Base-by-base conservation (phyloP, 2,888 invertebrate species). In the Gisinianus flammeolus region DNA sequence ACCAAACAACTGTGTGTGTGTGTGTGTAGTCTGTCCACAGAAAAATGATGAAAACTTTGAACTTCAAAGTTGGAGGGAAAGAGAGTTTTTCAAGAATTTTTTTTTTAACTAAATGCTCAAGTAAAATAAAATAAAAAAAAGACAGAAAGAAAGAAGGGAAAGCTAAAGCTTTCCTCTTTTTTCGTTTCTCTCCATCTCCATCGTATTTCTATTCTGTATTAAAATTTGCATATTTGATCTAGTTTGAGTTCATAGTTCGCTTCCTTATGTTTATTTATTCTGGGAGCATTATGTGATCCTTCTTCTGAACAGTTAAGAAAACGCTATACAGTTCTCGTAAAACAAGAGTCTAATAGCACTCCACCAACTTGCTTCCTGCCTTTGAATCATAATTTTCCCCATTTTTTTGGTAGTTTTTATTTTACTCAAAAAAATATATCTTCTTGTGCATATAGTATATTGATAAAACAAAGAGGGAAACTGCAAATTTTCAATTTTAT, bases 1-100 rank as follows among this genome's bases (percentile, higher is more conserved):
- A 8, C 22, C 56, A n/a, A n/a, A n/a, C n/a, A n/a, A n/a, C n/a
- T n/a, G n/a, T n/a, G n/a, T n/a, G n/a, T n/a, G n/a, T n/a, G n/a
- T n/a, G n/a, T n/a, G n/a, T 56, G 10, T 5, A 30, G 30, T 54
- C 52, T 54, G 30, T 44, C 71, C 71, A 71, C 56, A 68, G 22
- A 56, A 68, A 68, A 68, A 68, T 68, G 68, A 44, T 68, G 44
- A 68, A 68, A 68, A 68, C 31, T 68, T 68, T 31, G 31, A 68
- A 68, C 44, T 68, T 62, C 62, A 62, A 62, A 62, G 62, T 62
- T 62, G 62, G 22, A 26, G 62, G 8, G 26, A 26, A 26, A 62
- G 44, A 16, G 44, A 44, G 44, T 44, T 44, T 44, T 35, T 44
- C 19, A 44, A 12, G 44, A 44, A 44, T 44, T 44, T 44, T 19